Evolutionary conservation across 2,888 invertebrate genomes (phyloP).

Genomic region (Drosophila suboccidentalis): DNA sequence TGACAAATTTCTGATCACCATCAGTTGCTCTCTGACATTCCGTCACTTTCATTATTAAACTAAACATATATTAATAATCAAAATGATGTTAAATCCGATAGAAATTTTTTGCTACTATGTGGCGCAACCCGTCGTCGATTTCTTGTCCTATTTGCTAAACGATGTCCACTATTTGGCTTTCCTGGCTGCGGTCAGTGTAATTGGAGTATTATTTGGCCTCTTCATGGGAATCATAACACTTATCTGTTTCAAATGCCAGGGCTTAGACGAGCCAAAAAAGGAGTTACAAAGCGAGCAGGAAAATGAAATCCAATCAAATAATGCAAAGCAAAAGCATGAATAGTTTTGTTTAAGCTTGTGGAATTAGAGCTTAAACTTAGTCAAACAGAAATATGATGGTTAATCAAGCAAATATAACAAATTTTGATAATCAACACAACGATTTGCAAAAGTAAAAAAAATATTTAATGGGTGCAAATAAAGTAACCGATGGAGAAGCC

Average conservation of each 20-base stretch:
- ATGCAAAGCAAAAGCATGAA: constrained; percentile 2
- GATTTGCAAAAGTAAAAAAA: neutral
- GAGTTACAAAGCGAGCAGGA: fast-evolving
- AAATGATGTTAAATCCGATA: constrained; percentile 56
- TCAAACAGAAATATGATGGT: neutral
- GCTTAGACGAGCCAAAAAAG: neutral
- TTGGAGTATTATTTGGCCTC: constrained; percentile 52
- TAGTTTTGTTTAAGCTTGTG: neutral
- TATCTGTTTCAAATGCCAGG: constrained; percentile 41
- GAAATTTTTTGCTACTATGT: constrained; percentile 45
- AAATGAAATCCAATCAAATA: neutral
- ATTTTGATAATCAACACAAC: too few relatives aligned
- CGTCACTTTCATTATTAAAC: neutral
- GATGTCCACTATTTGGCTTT: constrained; percentile 49
- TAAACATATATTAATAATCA: neutral
- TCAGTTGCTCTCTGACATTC: neutral
- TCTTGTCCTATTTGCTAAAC: constrained; percentile 34
- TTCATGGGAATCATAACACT: constrained; percentile 37
- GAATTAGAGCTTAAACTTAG: neutral
- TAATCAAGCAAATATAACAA: neutral
- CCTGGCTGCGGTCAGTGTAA: constrained; percentile 4
- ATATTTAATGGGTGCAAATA: too few relatives aligned
- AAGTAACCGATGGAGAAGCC: neutral
- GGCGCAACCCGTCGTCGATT: constrained; percentile 53
- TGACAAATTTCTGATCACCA: neutral